Conservation (phyloP, 2,797 vertebrate species). For the Mormyrus proboscirostris region DNA sequence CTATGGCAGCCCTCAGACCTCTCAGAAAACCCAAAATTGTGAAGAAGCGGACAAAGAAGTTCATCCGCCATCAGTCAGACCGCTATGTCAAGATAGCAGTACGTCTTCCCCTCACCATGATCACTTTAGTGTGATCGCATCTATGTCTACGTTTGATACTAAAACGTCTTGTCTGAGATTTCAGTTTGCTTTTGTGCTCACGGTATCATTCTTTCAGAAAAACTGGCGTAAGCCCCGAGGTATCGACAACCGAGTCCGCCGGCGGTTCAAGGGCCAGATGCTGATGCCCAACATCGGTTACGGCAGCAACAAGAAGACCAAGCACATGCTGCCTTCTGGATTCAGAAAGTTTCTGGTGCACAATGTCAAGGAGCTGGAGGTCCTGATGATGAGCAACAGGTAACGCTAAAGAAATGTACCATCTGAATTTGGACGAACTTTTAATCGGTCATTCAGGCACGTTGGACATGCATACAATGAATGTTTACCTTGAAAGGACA, state of each 20-base stretch:
- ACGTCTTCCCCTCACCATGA: slow-evolving; percentile 10
- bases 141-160: background rate
- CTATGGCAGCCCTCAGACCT: slow-evolving; percentile 87
- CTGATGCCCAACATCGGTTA: slow-evolving; percentile 99
- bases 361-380: slow-evolving; percentile 93
- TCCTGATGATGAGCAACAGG: slow-evolving; percentile 98
- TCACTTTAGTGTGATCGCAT: background rate
- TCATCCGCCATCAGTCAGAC: slow-evolving; percentile 95
- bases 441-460: background rate
- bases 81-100: slow-evolving; percentile 98
- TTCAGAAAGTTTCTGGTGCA: slow-evolving; percentile 95
- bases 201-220: slow-evolving; percentile 56
- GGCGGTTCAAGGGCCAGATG: slow-evolving; percentile 97
- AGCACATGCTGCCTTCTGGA: slow-evolving; percentile 90
- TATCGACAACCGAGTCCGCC: slow-evolving; percentile 93
- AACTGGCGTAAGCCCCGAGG: slow-evolving; percentile 98
- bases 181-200: background rate
- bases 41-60: slow-evolving; percentile 98
- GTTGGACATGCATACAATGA: background rate
- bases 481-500: background rate
- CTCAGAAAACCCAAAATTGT: slow-evolving; percentile 88
- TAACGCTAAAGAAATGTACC: slow-evolving; percentile 52
- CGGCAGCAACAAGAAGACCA: slow-evolving; percentile 95
- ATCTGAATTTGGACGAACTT: too few species aligned
- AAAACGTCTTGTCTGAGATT: background rate